phyloP scores from a whole-genome alignment of 2,113 vertebrate genomes.

The Sardina pilchardus region DNA sequence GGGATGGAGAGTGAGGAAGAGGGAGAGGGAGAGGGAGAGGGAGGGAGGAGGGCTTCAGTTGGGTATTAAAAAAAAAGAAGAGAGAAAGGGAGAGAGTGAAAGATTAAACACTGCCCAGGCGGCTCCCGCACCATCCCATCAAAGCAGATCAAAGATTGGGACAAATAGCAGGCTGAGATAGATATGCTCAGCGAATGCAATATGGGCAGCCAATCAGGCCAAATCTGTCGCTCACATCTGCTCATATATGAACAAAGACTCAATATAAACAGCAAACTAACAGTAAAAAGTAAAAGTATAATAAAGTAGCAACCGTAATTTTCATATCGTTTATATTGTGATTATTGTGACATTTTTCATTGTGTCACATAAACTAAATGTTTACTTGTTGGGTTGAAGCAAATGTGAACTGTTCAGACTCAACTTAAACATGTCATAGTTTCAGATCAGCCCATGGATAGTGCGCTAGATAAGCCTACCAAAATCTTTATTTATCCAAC shows the following conservation, averaged over 20 bases:
- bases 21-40: conserved; percentile 31
- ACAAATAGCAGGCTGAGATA: conserved; percentile 56
- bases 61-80: neutral
- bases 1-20: conserved; percentile 23
- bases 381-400: no score
- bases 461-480: no score
- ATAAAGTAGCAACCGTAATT: no score
- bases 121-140: conserved; percentile 53
- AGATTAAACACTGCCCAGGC: conserved; percentile 59
- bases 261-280: neutral
- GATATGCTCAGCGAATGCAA: conserved; percentile 44
- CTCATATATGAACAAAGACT: neutral
- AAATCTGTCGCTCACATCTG: neutral
- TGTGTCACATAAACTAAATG: no score
- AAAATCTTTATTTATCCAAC: no score
- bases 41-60: neutral
- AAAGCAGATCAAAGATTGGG: conserved; percentile 63
- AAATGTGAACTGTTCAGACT: no score
- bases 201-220: neutral
- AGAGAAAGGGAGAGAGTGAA: conserved; percentile 28
- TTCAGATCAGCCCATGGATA: no score
- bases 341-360: neutral
- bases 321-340: neutral
- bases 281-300: neutral
- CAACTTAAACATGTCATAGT: no score